Conservation (phyloP, 2,113 vertebrate genomes). For the Caranx melampygus region DNA sequence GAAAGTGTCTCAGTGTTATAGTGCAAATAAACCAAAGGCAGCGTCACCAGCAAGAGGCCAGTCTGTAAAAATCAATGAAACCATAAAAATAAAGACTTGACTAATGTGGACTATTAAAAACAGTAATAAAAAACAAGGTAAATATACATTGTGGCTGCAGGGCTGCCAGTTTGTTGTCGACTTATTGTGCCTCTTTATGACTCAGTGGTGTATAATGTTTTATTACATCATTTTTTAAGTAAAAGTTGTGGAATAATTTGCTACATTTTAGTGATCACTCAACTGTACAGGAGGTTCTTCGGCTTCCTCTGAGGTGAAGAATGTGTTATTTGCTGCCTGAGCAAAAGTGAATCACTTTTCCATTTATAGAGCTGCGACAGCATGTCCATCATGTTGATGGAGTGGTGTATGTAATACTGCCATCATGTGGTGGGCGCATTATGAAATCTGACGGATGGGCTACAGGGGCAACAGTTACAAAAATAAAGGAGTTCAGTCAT, state of each 20-base stretch:
- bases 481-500: slow-evolving; percentile 30
- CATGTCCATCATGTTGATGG: background rate
- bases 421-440: background rate
- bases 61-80: too few species aligned
- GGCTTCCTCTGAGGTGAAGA: background rate
- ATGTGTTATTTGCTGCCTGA: background rate
- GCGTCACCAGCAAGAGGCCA: too few species aligned
- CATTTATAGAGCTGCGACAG: background rate
- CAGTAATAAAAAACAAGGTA: background rate
- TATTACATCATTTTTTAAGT: background rate
- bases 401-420: background rate
- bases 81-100: too few species aligned
- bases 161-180: background rate
- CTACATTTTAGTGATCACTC: background rate
- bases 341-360: background rate
- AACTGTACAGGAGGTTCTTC: background rate
- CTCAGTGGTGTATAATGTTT: background rate
- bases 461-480: background rate
- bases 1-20: too few species aligned
- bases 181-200: background rate
- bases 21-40: too few species aligned
- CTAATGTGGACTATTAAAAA: too few species aligned
- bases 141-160: background rate
- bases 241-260: background rate
- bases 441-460: background rate